Evolutionary conservation across 2,888 invertebrate genomes (phyloP), one percentile per base, ranked within the genome.

Genomic region (Pedicia rivosa): DNA sequence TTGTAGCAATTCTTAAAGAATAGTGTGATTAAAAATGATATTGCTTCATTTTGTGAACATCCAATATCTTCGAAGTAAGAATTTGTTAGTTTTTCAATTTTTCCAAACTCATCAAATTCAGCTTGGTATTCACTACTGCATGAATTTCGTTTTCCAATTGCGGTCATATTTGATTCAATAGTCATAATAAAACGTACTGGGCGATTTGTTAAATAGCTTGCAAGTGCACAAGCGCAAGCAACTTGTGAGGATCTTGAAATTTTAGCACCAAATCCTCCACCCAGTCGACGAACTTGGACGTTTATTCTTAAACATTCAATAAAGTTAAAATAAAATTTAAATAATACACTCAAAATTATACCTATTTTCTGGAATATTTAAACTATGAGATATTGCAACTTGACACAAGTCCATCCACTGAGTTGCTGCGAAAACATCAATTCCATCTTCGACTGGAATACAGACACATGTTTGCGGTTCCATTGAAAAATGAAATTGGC

Each of bases 401-500:
- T 74, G 72, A 1, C 57, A 57, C 9, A 66, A 49, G 47, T 78
- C 74, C 57, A 76, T 67, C 67, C 69, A 74, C 48, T 81, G 80
- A 0, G 74, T 65, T 0, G 76, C 50, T 0, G 74, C 59, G 41
- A 67, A 69, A 2, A 81, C 66, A 39, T 75, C 68, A 43, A 79
- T 53, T 2, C 74, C 75, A 50, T 78, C 75, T 50, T 82, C 82
- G 5, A 60, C 63, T 0, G 80, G 80, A n/a, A 68, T 53, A 13
- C 70, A 69, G 1, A 74, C 61, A 47, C 75, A 74, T 22, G 67
- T 65, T 45, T 79, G 78, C 0, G 76, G 70, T 55, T 84, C 84
- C 80, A 84, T 79, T 1, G 74, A 72, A 47, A 70, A 81, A 56
- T 84, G 83, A 53, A 79, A 82, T 51, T 86, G 84, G 1, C 67